Conservation (phyloP, 2,888 invertebrate genomes). For the Labia minor region DNA sequence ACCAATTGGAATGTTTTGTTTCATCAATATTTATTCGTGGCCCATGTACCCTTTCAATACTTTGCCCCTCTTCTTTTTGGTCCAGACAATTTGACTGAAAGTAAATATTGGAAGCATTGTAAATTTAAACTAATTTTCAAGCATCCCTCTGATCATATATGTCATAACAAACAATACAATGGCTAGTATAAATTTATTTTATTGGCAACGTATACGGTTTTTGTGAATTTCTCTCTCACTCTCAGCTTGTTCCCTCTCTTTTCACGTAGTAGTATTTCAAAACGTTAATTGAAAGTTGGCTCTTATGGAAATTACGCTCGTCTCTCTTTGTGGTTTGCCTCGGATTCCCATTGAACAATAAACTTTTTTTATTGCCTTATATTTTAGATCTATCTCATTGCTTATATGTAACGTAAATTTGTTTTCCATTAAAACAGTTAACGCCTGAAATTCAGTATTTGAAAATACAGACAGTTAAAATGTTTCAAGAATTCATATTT, state of each 20-base stretch:
- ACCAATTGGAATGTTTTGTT: no score
- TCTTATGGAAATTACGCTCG: neutral
- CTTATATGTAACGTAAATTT: no score
- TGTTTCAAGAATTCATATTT: no score
- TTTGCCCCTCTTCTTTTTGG: no score
- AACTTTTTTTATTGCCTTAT: neutral
- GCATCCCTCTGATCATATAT: neutral
- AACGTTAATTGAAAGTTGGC: slow-evolving; percentile 1
- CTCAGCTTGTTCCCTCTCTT: neutral
- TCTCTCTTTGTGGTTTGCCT: neutral
- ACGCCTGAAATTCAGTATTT: no score
- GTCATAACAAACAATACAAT: slow-evolving; percentile 5
- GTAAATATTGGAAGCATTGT: neutral
- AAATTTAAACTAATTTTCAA: neutral
- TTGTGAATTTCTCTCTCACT: neutral
- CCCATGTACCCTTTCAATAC: no score
- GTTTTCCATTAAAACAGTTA: no score
- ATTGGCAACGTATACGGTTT: neutral
- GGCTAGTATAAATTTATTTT: neutral
- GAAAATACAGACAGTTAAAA: no score
- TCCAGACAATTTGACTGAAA: neutral
- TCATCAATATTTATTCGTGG: no score
- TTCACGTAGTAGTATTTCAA: neutral
- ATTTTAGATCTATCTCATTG: neutral
- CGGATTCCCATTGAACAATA: neutral